Percentiles rank a stretch among this genome's conserved stretches.
Conservation (phyloP, 1,140 invertebrate species). For the Panulirus ornatus region DNA sequence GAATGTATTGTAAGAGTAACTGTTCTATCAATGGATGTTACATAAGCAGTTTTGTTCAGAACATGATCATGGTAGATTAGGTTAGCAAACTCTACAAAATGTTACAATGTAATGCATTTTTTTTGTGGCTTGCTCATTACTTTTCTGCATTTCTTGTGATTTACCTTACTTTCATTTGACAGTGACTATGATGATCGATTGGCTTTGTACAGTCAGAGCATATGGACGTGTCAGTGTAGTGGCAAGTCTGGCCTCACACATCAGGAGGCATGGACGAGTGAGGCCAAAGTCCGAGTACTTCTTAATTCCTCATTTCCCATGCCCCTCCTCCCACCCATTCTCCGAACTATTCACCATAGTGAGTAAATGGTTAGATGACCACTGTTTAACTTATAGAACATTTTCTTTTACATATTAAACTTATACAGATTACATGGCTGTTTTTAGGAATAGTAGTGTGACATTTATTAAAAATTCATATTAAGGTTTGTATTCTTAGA, state of each 20-base stretch:
- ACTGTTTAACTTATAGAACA: no score
- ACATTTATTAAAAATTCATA: no score
- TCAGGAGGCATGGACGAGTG: constrained; percentile 79
- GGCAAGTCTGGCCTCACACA: constrained; percentile 79
- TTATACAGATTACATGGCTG: no score
- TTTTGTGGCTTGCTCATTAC: no score
- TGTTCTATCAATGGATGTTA: no score
- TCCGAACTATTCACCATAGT: constrained; percentile 79
- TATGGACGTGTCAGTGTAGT: constrained; percentile 80
- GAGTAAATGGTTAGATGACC: constrained; percentile 68
- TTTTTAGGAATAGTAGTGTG: no score
- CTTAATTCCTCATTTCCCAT: constrained; percentile 77
- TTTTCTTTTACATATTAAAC: neutral
- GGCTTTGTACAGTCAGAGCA: constrained; percentile 76
- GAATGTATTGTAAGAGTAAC: no score
- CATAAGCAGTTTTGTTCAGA: no score
- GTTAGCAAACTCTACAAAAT: no score
- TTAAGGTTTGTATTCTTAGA: no score
- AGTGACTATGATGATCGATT: constrained; percentile 76
- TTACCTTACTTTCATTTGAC: constrained; percentile 6
- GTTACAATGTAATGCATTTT: neutral
- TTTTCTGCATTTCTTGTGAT: neutral
- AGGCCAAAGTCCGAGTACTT: constrained; percentile 77
- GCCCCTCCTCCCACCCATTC: constrained; percentile 78
- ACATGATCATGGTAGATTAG: no score